Conservation (phyloP, 37 sponge, comb jelly and placozoan genomes). For the Amphimedon queenslandica region DNA sequence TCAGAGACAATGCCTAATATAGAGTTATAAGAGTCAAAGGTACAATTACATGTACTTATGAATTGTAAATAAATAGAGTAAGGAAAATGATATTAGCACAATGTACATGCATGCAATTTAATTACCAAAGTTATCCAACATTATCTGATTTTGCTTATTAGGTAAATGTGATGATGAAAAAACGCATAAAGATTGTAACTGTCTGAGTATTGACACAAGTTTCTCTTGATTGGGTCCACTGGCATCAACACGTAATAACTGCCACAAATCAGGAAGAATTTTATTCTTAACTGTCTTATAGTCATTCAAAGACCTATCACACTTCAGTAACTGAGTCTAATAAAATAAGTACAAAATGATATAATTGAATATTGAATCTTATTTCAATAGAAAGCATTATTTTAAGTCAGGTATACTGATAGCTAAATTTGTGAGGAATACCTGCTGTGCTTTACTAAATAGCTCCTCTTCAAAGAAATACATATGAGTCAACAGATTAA, state of each 20-base stretch:
- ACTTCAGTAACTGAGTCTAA: not conserved
- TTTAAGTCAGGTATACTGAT: too few relatives aligned
- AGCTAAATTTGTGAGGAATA: too few relatives aligned
- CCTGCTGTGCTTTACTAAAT: slow-evolving; percentile 17
- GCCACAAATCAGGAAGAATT: not conserved
- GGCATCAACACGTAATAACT: not conserved
- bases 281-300: not conserved
- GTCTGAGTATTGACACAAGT: not conserved
- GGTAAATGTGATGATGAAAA: not conserved
- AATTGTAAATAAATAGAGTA: too few relatives aligned
- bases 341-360: too few relatives aligned
- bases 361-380: too few relatives aligned
- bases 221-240: not conserved
- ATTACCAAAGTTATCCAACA: slow-evolving; percentile 1
- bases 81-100: not conserved
- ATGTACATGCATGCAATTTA: not conserved
- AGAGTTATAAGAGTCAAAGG: too few relatives aligned
- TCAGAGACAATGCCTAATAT: not conserved
- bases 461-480: slow-evolving; percentile 13
- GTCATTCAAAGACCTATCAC: not conserved
- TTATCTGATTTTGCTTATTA: not conserved
- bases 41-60: too few relatives aligned
- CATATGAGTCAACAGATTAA: slow-evolving; percentile 10
- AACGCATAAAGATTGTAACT: not conserved
- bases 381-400: too few relatives aligned